Base-by-base conservation (phyloP, 2,797 vertebrate species). In the Potorous gilbertii region DNA sequence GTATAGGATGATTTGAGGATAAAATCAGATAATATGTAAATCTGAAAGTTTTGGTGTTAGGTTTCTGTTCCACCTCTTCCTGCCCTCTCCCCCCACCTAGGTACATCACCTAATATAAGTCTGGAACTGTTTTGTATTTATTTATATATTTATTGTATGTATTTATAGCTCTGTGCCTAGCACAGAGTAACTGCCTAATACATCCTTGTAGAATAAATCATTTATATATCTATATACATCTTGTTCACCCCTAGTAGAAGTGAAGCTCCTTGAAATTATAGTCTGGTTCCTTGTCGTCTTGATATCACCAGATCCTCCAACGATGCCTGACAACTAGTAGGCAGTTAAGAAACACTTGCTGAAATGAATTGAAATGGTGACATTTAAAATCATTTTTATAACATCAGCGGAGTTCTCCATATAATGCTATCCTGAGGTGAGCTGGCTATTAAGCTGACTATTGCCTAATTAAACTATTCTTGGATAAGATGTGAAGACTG, bases 381-480 rank as follows among this genome's bases (percentile, higher is more conserved):
- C 81, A 6, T 40, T 56, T 96, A 92, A 56, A 13, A 34, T 93
- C 31, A 1, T 90, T 62, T 94, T 40, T 92, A 92, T 87, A 57
- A 92, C 34, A 0, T 94, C 95, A 96, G 95, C 90, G 96, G 13
- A 90, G 12, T 92, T 91, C 92, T 95, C 57, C 91, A 52, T 52
- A 46, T 40, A 56, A 74, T 90, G 31, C 93, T 96, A 14, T 94
- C 92, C 95, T 96, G 96, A 96, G 91, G 95, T 95, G 97, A 96
- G 95, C 94, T 66, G 46, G 95, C 94, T 95, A 96, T 97, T 97
- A 97, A 95, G 94, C 57, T 81, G 97, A 97, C 96, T 97, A 57
- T 95, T 97, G 94, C 95, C 97, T 97, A 95, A 98, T 97, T 97
- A 90, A 96, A 91, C 95, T 98, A 95, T 97, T 97, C 94, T 97